A percentile compares a stretch with the other conserved stretches of the same genome.
These are phyloP conservation scores for Narcine bancroftii DNA, from an alignment of 2,113 vertebrate genomes.

Conservation along the genomic window DNA sequence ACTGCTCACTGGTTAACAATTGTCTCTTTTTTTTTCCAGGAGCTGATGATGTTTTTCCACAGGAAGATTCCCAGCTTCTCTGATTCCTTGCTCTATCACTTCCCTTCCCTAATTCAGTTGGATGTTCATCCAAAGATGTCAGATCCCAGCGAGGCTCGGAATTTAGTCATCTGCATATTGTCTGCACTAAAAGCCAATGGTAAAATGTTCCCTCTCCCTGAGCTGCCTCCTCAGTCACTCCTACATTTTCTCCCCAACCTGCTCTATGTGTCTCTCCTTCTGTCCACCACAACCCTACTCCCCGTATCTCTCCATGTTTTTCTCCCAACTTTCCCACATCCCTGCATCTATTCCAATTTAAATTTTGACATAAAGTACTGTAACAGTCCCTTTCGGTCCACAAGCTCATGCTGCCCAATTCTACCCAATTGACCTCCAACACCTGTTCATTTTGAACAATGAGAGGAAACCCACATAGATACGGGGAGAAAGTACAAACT, in stretches of 20 bases:
- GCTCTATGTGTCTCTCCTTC: background rate
- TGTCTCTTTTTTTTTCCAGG: slow-evolving; percentile 47
- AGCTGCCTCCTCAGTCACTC: too few species aligned
- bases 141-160: slow-evolving; percentile 63
- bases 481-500: too few species aligned
- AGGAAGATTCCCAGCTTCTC: slow-evolving; percentile 63
- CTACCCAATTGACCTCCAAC: too few species aligned
- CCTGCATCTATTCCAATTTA: background rate
- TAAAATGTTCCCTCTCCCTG: slow-evolving; percentile 43
- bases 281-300: background rate
- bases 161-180: slow-evolving; percentile 64
- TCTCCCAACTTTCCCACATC: background rate
- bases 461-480: too few species aligned
- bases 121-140: slow-evolving; percentile 61
- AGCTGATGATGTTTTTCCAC: slow-evolving; percentile 59
- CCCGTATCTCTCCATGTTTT: background rate
- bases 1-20: background rate
- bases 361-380: background rate
- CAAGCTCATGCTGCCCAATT: too few species aligned
- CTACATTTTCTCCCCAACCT: too few species aligned
- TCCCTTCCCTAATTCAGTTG: slow-evolving; percentile 70
- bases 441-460: too few species aligned
- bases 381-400: too few species aligned
- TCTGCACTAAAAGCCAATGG: slow-evolving; percentile 67
- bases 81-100: slow-evolving; percentile 66